Conservation (phyloP, 2,113 vertebrate genomes). For the Copsychus sechellarum region DNA sequence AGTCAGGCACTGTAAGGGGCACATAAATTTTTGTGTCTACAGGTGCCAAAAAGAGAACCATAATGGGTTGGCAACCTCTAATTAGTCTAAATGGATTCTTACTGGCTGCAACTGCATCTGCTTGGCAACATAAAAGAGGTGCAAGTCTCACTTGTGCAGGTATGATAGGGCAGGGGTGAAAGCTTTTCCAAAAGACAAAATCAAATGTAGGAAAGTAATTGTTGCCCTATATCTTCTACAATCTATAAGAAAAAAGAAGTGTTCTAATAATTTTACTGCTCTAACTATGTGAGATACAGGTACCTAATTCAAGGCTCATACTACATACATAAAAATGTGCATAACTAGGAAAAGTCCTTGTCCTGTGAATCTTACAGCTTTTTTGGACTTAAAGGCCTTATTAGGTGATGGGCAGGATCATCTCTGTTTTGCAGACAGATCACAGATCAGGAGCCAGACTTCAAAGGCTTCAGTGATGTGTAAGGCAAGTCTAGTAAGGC, state of each 20-base stretch:
- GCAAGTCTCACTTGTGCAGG: neutral
- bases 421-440: neutral
- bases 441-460: neutral
- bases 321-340: neutral
- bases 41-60: neutral
- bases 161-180: neutral
- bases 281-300: neutral
- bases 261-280: neutral
- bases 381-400: neutral
- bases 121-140: neutral
- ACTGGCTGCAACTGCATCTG: neutral
- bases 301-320: neutral
- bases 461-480: accelerated
- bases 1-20: neutral
- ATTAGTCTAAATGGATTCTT: neutral
- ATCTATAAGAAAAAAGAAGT: neutral
- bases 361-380: neutral
- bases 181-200: neutral
- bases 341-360: neutral
- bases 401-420: neutral
- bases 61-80: neutral
- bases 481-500: neutral
- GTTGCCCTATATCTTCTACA: neutral
- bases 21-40: neutral
- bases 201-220: neutral